Evolutionary conservation across 2,888 invertebrate genomes (phyloP).

Genomic region (Drosophila monieri): DNA sequence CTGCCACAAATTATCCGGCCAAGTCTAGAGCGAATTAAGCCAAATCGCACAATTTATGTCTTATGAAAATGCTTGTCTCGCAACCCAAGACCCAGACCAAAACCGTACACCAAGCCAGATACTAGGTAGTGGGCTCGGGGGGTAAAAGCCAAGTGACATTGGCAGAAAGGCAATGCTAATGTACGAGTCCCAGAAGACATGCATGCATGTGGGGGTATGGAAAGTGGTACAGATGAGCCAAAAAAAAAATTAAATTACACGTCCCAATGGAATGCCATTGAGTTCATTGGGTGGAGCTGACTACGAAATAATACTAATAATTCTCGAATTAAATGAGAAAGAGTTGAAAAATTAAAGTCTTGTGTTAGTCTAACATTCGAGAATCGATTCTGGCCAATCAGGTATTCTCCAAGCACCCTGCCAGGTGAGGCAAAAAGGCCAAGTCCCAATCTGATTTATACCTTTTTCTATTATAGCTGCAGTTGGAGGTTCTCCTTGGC

Average conservation of each 20-base stretch:
- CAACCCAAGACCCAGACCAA: slow-evolving; percentile 23
- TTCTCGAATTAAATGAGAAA: neutral
- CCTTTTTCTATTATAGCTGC: slow-evolving; percentile 47
- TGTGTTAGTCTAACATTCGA: neutral
- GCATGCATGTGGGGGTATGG: neutral
- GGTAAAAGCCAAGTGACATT: slow-evolving; percentile 57
- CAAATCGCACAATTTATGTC: slow-evolving; percentile 78
- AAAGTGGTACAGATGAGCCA: neutral
- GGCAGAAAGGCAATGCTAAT: slow-evolving; percentile 59
- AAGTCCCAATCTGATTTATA: slow-evolving; percentile 66
- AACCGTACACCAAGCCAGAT: slow-evolving; percentile 16
- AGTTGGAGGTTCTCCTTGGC: neutral
- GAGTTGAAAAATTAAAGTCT: neutral
- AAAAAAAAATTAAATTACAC: neutral
- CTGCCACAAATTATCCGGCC: slow-evolving; percentile 72
- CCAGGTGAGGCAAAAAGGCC: slow-evolving; percentile 1
- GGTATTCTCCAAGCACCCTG: neutral
- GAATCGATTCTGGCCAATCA: slow-evolving; percentile 15
- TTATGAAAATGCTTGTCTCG: slow-evolving; percentile 71
- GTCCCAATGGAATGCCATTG: neutral
- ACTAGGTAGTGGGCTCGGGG: neutral
- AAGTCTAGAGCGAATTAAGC: slow-evolving; percentile 76
- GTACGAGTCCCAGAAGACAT: slow-evolving; percentile 24
- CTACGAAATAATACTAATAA: neutral
- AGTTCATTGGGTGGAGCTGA: neutral